Percentiles rank a stretch among this genome's conserved stretches.
Conservation (phyloP, 2,888 invertebrate genomes). For the Clanis bilineata region DNA sequence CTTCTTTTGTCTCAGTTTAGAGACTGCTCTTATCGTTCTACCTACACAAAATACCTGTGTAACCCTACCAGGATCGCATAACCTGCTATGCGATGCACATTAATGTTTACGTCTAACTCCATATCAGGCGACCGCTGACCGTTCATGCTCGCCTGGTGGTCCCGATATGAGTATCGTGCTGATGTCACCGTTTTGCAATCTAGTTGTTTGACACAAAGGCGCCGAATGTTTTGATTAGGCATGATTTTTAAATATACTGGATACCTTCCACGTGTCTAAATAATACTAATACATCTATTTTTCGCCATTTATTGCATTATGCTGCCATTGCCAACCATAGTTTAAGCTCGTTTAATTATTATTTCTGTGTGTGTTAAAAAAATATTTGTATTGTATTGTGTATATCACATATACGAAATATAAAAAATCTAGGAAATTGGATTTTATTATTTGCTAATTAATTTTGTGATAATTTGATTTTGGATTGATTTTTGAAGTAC, state of each 20-base stretch:
- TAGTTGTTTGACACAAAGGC: slow-evolving; percentile 20
- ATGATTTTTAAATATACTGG: too few relatives aligned
- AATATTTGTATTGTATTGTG: too few relatives aligned
- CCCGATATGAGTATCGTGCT: slow-evolving; percentile 49
- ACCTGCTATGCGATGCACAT: slow-evolving; percentile 34
- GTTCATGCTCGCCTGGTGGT: slow-evolving; percentile 66
- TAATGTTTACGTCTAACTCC: slow-evolving; percentile 56
- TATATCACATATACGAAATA: too few relatives aligned
- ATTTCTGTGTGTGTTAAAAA: too few relatives aligned
- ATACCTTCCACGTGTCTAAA: background rate
- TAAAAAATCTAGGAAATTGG: too few relatives aligned
- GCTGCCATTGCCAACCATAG: too few relatives aligned
- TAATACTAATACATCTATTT: background rate
- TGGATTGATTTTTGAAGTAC: too few relatives aligned
- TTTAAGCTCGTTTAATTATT: too few relatives aligned
- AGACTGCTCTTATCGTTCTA: background rate
- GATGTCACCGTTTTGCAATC: slow-evolving; percentile 61
- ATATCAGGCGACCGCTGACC: slow-evolving; percentile 56
- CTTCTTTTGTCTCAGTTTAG: too few relatives aligned
- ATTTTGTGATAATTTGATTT: too few relatives aligned
- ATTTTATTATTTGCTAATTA: too few relatives aligned
- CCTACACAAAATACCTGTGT: background rate
- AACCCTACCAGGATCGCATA: slow-evolving; percentile 12
- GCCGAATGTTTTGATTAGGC: slow-evolving; percentile 4
- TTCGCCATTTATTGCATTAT: too few relatives aligned